These are phyloP conservation scores for Solea solea DNA, from an alignment of 2,113 vertebrate genomes.

Conservation along the genomic window DNA sequence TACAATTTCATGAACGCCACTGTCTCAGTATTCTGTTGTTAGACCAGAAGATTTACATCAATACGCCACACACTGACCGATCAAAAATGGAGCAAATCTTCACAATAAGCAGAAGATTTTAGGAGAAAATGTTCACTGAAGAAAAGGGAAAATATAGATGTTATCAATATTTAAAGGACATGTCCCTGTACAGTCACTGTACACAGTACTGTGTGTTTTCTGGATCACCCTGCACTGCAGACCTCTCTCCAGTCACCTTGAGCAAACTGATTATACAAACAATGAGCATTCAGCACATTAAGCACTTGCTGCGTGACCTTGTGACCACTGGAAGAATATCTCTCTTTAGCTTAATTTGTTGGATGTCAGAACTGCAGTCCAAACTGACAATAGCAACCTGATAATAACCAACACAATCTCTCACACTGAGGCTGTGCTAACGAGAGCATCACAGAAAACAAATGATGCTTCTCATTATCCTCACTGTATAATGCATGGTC, in stretches of 20 bases:
- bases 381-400: constrained; percentile 77
- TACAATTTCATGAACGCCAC: constrained; percentile 34
- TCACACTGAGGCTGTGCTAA: constrained; percentile 47
- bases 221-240: constrained; percentile 50
- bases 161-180: constrained; percentile 44
- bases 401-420: constrained; percentile 58
- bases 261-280: constrained; percentile 54
- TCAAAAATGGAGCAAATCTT: constrained; percentile 15
- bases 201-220: constrained; percentile 24
- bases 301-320: constrained; percentile 52
- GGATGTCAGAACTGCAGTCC: constrained; percentile 84
- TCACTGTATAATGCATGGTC: constrained; percentile 58
- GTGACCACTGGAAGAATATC: constrained; percentile 57
- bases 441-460: constrained; percentile 44
- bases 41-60: constrained; percentile 24
- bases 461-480: constrained; percentile 45
- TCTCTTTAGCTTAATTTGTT: constrained; percentile 69
- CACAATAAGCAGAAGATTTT: constrained; percentile 33
- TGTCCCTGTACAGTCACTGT: constrained; percentile 38
- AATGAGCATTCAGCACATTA: constrained; percentile 57
- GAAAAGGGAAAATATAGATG: constrained; percentile 36
- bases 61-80: constrained; percentile 28
- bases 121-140: constrained; percentile 28
- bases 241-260: constrained; percentile 67
- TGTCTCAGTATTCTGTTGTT: constrained; percentile 18